A percentile compares a stretch with the other conserved stretches of the same genome.
phyloP scores from a whole-genome alignment of 2,888 invertebrate species.

The Strigamia maritima region DNA sequence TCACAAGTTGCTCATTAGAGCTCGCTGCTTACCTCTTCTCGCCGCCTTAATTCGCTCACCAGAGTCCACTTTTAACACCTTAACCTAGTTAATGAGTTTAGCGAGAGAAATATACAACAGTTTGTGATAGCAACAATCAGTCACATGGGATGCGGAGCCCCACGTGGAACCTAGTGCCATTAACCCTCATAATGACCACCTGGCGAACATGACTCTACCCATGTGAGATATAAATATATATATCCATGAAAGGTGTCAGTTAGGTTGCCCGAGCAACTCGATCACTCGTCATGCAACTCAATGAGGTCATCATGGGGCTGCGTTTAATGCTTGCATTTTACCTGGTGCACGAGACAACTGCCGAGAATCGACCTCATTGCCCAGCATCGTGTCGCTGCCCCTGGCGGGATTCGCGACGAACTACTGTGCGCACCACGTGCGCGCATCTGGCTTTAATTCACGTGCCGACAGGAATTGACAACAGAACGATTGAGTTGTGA shows the following conservation, averaged over 20 bases:
- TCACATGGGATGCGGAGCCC: background rate
- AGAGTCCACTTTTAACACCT: constrained; percentile 15
- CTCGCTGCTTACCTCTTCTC: background rate
- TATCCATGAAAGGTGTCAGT: background rate
- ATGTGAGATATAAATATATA: background rate
- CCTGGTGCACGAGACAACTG: constrained; percentile 10
- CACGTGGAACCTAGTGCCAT: background rate
- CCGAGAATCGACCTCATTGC: constrained; percentile 15
- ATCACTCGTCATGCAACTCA: constrained; percentile 5
- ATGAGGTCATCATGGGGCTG: constrained; percentile 15
- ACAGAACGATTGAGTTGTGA: background rate
- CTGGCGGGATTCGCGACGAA: background rate
- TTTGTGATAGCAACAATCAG: background rate
- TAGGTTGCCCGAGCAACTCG: background rate
- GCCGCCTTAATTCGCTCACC: background rate
- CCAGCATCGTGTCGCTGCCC: constrained; percentile 34
- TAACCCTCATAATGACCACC: background rate
- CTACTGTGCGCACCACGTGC: background rate
- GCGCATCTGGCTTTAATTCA: background rate
- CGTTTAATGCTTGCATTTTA: constrained; percentile 15
- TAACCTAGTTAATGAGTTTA: background rate
- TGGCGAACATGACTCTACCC: background rate
- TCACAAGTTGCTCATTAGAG: background rate
- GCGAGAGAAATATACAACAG: background rate
- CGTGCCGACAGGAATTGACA: background rate